These are phyloP conservation scores for Acleris emargana DNA, from an alignment of 2,888 invertebrate species.

Conservation along the genomic window DNA sequence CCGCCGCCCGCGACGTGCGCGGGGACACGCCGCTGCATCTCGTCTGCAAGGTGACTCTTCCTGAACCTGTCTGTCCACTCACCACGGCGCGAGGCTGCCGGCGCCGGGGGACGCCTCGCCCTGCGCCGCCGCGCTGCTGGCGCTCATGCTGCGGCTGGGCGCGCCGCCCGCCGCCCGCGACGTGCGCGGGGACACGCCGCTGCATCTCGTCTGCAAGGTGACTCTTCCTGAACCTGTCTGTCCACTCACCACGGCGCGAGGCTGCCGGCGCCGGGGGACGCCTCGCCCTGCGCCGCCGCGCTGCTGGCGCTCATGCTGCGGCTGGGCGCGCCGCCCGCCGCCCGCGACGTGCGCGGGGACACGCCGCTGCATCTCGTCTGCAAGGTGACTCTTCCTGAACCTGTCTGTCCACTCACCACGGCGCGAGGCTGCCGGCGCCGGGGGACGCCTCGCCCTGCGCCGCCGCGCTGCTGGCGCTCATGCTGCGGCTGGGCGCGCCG, in stretches of 20 bases:
- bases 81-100: not conserved
- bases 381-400: constrained; percentile 70
- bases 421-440: too few relatives aligned
- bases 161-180: constrained; percentile 92
- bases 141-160: constrained; percentile 89
- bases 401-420: not conserved
- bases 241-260: not conserved
- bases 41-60: constrained; percentile 85
- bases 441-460: too few relatives aligned
- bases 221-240: not conserved
- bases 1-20: constrained; percentile 90
- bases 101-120: too few relatives aligned
- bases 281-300: too few relatives aligned
- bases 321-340: constrained; percentile 92
- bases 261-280: too few relatives aligned
- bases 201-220: constrained; percentile 92
- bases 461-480: constrained; percentile 79
- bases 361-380: constrained; percentile 94
- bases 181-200: constrained; percentile 92
- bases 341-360: constrained; percentile 92
- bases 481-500: constrained; percentile 91
- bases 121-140: constrained; percentile 68
- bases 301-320: constrained; percentile 86
- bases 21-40: constrained; percentile 96
- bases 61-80: too few relatives aligned